phyloP scores from a whole-genome alignment of 2,888 invertebrate species.

The Hydraecia micacea region DNA sequence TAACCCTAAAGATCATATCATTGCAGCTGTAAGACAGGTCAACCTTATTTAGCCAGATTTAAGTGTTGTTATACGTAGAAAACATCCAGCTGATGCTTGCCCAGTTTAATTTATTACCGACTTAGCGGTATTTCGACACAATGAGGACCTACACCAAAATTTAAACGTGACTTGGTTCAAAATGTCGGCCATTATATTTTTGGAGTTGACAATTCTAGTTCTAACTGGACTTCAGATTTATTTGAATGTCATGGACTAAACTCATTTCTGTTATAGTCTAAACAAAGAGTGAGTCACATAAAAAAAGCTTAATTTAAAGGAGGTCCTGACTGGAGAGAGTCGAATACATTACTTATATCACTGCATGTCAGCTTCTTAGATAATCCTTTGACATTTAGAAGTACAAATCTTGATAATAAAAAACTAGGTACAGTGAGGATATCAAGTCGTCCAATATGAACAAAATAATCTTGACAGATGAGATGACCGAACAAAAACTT shows the following conservation, averaged over 20 bases:
- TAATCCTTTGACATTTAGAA: constrained; percentile 21
- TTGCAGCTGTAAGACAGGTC: constrained; percentile 50
- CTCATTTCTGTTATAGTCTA: constrained; percentile 12
- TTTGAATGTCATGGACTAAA: constrained; percentile 47
- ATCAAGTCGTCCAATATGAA: constrained; percentile 43
- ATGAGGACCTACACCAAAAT: constrained; percentile 63
- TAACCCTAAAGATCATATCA: constrained; percentile 40
- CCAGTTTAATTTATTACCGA: constrained; percentile 59
- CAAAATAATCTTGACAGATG: constrained; percentile 48
- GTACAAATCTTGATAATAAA: constrained; percentile 10
- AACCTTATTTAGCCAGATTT: constrained; percentile 52
- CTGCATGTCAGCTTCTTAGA: constrained; percentile 16
- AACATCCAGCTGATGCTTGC: constrained; percentile 45
- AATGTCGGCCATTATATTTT: constrained; percentile 39
- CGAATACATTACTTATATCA: constrained; percentile 24
- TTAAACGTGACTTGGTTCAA: constrained; percentile 62
- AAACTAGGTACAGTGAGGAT: neutral
- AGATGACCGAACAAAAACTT: constrained; percentile 51
- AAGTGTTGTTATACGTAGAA: constrained; percentile 44
- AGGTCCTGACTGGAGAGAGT: constrained; percentile 5
- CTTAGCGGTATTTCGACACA: constrained; percentile 61
- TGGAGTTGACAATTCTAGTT: constrained; percentile 43
- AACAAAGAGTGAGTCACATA: constrained; percentile 45
- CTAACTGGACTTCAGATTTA: constrained; percentile 56
- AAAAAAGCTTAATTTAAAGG: neutral